A percentile compares a stretch with the other conserved stretches of the same genome.
These are phyloP conservation scores for Thaumetopoea pityocampa DNA, from an alignment of 1,140 invertebrate species.

Conservation along the genomic window DNA sequence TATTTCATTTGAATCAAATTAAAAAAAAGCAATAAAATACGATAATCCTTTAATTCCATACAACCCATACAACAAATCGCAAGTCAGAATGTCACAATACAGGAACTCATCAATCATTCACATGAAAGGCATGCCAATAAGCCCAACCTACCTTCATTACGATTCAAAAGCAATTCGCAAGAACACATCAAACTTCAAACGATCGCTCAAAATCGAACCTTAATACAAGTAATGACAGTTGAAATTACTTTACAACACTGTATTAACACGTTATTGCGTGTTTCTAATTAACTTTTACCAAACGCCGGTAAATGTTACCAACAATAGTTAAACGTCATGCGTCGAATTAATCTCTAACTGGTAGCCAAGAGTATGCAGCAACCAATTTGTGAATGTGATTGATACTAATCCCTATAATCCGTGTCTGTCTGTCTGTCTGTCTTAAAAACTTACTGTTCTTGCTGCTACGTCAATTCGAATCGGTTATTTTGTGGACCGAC, in stretches of 20 bases:
- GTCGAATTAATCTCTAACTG: conserved; percentile 29
- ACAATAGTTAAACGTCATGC: conserved; percentile 24
- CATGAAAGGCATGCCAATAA: too few relatives aligned
- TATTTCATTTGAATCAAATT: too few relatives aligned
- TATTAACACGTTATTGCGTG: too few relatives aligned
- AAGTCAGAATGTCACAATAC: too few relatives aligned
- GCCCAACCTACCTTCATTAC: too few relatives aligned
- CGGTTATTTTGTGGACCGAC: too few relatives aligned
- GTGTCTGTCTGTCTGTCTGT: conserved; percentile 36
- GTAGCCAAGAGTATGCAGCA: conserved; percentile 45
- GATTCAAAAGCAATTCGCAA: too few relatives aligned
- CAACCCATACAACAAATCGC: too few relatives aligned
- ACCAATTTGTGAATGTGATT: conserved; percentile 55
- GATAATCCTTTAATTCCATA: too few relatives aligned
- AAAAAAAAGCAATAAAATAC: too few relatives aligned
- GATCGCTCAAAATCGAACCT: conserved; percentile 5
- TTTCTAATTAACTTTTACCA: conserved; percentile 28
- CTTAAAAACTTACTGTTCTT: conserved; percentile 27
- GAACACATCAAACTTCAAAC: too few relatives aligned
- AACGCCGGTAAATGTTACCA: conserved; percentile 27
- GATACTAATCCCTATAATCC: conserved; percentile 61
- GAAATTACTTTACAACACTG: conserved; percentile 2
- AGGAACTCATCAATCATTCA: too few relatives aligned
- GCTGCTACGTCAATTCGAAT: conserved; percentile 25
- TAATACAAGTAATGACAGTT: neutral